Percentiles rank a stretch among this genome's conserved stretches.
Evolutionary conservation across 2,888 invertebrate genomes (phyloP).

Genomic region (Drosophila atripex): DNA sequence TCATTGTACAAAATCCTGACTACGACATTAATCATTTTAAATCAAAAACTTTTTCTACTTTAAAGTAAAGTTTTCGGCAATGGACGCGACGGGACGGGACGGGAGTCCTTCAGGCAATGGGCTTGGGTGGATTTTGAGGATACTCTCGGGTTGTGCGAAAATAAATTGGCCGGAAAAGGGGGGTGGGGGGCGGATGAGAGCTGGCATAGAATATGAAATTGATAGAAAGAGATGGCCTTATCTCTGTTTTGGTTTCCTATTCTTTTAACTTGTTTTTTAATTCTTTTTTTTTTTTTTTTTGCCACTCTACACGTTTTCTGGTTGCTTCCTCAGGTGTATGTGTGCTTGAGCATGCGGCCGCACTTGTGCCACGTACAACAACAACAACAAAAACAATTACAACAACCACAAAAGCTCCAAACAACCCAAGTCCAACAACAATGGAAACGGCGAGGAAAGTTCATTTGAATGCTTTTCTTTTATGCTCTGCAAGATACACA

Average conservation of each 20-base stretch:
- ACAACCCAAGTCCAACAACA: constrained; percentile 52
- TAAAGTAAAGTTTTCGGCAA: constrained; percentile 11
- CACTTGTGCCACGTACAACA: constrained; percentile 78
- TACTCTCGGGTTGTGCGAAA: constrained; percentile 24
- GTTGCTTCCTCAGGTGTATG: constrained; percentile 37
- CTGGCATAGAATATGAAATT: constrained; percentile 45
- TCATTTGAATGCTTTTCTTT: constrained; percentile 78
- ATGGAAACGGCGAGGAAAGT: constrained; percentile 63
- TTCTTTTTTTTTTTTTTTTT: constrained; percentile 1
- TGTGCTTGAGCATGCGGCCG: constrained; percentile 78
- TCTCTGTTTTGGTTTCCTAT: not conserved
- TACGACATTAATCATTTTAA: constrained; percentile 69
- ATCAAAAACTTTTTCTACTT: constrained; percentile 33
- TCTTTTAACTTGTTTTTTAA: constrained; percentile 31
- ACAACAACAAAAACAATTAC: constrained; percentile 42
- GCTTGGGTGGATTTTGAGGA: constrained; percentile 7
- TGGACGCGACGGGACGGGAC: not conserved
- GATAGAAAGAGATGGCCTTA: constrained; percentile 18
- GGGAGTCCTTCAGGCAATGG: too few relatives aligned
- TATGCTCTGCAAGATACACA: constrained; percentile 67
- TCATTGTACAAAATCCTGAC: constrained; percentile 67
- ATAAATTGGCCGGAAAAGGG: constrained; percentile 69
- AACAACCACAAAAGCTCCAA: constrained; percentile 36
- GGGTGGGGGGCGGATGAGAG: constrained; percentile 35
- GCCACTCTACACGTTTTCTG: constrained; percentile 76